Evolutionary conservation across 2,797 vertebrate species (phyloP).

Genomic region (Alauda arvensis): DNA sequence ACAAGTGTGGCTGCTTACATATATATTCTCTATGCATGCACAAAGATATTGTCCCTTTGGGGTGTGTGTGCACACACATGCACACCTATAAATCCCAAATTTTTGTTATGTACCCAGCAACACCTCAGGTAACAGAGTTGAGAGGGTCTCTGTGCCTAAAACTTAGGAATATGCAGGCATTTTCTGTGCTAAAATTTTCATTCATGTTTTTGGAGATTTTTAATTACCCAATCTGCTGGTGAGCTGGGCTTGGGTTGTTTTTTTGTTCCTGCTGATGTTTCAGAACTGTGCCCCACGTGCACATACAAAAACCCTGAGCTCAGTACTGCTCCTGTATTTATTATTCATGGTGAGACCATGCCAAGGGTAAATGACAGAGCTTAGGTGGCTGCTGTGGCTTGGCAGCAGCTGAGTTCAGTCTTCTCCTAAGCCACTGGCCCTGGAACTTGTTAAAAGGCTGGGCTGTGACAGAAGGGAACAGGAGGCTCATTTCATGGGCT

Average conservation of each 20-base stretch:
- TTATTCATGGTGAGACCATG: background rate
- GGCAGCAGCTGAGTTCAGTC: background rate
- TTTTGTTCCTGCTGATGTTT: background rate
- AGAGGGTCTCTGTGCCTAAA: background rate
- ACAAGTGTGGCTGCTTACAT: background rate
- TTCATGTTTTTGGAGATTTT: background rate
- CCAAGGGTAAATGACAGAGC: background rate
- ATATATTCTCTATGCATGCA: background rate
- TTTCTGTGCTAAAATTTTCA: background rate
- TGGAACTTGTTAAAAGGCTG: background rate
- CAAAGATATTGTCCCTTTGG: background rate
- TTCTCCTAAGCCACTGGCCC: background rate
- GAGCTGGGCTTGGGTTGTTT: background rate
- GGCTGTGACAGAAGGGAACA: background rate
- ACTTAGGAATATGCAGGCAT: background rate
- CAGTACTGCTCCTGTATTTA: background rate
- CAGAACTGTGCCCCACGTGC: background rate
- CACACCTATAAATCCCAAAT: background rate
- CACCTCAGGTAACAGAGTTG: background rate
- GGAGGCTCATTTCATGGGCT: background rate
- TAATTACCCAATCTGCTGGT: background rate
- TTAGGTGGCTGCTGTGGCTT: constrained; percentile 14
- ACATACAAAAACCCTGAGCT: background rate
- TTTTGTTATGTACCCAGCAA: background rate
- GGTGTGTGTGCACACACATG: background rate